These are phyloP conservation scores for Scytalopus superciliaris DNA, from an alignment of 2,113 vertebrate genomes.

Conservation along the genomic window DNA sequence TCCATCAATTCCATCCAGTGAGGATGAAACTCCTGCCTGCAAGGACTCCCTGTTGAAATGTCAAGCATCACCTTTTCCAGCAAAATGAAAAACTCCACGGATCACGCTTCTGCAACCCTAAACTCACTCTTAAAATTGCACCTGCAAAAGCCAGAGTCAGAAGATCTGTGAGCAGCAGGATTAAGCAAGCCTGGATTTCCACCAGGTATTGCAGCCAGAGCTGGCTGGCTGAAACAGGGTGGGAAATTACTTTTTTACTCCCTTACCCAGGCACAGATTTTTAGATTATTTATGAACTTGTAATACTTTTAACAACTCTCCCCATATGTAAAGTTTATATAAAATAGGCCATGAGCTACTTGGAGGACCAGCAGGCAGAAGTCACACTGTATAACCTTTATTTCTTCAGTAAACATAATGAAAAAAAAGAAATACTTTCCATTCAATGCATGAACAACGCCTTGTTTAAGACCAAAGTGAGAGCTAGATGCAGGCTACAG, in stretches of 20 bases:
- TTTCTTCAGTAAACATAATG: neutral
- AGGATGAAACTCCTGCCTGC: neutral
- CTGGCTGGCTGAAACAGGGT: neutral
- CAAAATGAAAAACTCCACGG: neutral
- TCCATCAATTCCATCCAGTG: rapidly evolving
- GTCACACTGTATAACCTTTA: neutral
- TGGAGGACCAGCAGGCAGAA: neutral
- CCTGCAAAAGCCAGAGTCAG: neutral
- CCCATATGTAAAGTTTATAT: neutral
- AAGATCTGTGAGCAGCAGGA: neutral
- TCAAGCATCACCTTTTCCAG: neutral
- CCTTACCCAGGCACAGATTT: neutral
- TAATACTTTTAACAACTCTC: neutral
- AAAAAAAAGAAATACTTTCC: neutral
- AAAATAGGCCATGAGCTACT: neutral
- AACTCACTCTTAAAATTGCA: neutral
- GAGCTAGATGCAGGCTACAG: neutral
- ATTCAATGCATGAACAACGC: neutral
- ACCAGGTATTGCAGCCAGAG: neutral
- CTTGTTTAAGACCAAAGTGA: neutral
- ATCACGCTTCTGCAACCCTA: neutral
- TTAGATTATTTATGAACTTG: neutral
- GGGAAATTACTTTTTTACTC: neutral
- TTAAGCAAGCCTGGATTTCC: neutral
- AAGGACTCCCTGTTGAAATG: neutral